These are phyloP conservation scores for Nautilus pompilius DNA, from an alignment of 1,140 invertebrate species.

Conservation along the genomic window DNA sequence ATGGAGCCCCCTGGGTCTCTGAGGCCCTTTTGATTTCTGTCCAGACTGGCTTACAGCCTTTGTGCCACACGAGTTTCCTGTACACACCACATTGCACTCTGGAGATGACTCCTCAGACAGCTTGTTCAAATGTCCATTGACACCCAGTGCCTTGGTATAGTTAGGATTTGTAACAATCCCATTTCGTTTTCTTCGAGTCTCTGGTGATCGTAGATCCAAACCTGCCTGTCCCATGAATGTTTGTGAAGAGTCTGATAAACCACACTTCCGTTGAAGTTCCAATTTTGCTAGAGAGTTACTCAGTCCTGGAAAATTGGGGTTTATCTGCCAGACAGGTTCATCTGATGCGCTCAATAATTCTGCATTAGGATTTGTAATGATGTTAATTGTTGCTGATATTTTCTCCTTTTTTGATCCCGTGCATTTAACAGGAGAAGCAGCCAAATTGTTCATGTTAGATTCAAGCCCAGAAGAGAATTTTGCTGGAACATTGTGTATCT, in stretches of 20 bases:
- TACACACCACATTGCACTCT: conserved; percentile 5
- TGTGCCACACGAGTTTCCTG: conserved; percentile 22
- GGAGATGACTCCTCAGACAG: conserved; percentile 10
- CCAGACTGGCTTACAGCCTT: conserved; percentile 53
- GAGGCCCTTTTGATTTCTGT: conserved; percentile 55
- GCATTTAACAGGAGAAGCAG: conserved; percentile 29
- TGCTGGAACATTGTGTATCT: conserved; percentile 46
- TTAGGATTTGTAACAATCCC: conserved; percentile 90
- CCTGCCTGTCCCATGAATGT: conserved; percentile 44
- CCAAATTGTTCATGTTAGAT: conserved; percentile 28
- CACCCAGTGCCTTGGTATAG: conserved; percentile 56
- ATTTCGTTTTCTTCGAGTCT: conserved; percentile 64
- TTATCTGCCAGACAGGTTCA: conserved; percentile 45
- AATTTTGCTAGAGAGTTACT: conserved; percentile 47
- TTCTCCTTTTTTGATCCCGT: conserved; percentile 32
- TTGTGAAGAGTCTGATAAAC: conserved; percentile 24
- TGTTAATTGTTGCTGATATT: conserved; percentile 44
- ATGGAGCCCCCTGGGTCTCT: conserved; percentile 68
- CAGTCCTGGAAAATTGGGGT: conserved; percentile 50
- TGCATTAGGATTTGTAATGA: conserved; percentile 47
- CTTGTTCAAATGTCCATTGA: conserved; percentile 12
- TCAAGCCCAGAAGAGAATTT: conserved; percentile 20
- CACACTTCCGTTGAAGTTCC: conserved; percentile 16
- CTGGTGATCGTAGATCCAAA: conserved; percentile 48
- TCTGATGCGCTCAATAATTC: conserved; percentile 38